Conservation (phyloP, 2,797 vertebrate species). For the Carcharodon carcharias region DNA sequence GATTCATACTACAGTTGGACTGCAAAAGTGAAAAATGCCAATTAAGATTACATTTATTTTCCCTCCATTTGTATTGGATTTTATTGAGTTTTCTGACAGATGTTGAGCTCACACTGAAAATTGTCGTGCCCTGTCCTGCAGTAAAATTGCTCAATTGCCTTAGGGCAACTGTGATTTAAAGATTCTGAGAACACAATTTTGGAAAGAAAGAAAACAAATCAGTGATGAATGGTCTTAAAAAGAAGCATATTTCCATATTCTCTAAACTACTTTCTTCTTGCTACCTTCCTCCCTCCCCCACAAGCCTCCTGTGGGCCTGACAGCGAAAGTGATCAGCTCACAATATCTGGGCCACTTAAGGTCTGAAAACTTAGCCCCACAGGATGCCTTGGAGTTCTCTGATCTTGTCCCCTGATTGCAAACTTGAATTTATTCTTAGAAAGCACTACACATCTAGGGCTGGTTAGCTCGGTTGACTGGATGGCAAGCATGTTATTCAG, state of each 20-base stretch:
- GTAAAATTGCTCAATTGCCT: not conserved
- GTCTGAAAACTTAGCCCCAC: not conserved
- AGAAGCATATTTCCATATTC: not conserved
- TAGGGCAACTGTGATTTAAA: not conserved
- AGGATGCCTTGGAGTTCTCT: not conserved
- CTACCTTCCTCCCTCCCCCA: not conserved
- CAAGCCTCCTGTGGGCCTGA: not conserved
- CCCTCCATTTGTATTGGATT: not conserved
- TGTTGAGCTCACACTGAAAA: not conserved
- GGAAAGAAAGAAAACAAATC: not conserved
- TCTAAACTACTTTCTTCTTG: not conserved
- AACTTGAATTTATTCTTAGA: not conserved
- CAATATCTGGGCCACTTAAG: not conserved
- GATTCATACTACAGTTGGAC: not conserved
- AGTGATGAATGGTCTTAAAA: not conserved
- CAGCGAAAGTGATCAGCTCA: not conserved
- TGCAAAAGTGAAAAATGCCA: not conserved
- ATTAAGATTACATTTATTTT: too few species aligned
- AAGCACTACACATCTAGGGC: not conserved
- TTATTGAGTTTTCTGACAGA: not conserved
- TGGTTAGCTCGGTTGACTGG: too few species aligned
- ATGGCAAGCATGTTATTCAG: not conserved
- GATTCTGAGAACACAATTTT: not conserved
- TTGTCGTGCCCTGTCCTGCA: not conserved
- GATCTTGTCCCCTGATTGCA: not conserved